phyloP scores from a whole-genome alignment of 2,888 invertebrate genomes.

The Troglohyphantes excavatus region DNA sequence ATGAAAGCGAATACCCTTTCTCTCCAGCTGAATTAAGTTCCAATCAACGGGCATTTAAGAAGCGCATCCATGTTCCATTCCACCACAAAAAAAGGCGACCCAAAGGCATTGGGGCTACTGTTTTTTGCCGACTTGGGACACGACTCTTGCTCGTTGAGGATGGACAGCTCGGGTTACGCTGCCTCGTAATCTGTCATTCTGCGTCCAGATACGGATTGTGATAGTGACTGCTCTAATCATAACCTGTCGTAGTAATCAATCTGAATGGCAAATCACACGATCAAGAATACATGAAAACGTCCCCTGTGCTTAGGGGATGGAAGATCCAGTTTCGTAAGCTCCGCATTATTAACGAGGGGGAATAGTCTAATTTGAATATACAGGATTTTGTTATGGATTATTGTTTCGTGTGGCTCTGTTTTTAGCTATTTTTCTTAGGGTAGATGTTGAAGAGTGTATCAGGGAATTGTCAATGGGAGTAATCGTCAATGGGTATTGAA shows the following conservation, averaged over 20 bases:
- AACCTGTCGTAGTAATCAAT: conserved; percentile 3
- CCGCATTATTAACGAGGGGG: not conserved
- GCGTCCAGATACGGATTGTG: conserved; percentile 5
- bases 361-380: not conserved
- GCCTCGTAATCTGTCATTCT: conserved; percentile 21
- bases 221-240: conserved; percentile 33
- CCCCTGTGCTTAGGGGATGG: not conserved
- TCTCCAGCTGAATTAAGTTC: not conserved
- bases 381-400: not conserved
- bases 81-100: not conserved
- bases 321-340: not conserved
- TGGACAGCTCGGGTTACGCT: conserved; percentile 8
- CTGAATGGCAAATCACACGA: conserved; percentile 22
- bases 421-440: too few relatives aligned
- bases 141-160: not conserved
- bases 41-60: not conserved
- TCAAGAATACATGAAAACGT: not conserved
- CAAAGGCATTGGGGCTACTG: not conserved
- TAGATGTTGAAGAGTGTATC: too few relatives aligned
- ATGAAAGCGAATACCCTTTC: not conserved
- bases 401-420: not conserved
- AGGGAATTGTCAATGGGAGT: too few relatives aligned
- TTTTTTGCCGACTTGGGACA: not conserved
- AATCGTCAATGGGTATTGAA: too few relatives aligned
- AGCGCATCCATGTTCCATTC: not conserved